A percentile compares a stretch with the other conserved stretches of the same genome.
phyloP scores from a whole-genome alignment of 2,797 vertebrate species.

The Eulemur rubriventer region DNA sequence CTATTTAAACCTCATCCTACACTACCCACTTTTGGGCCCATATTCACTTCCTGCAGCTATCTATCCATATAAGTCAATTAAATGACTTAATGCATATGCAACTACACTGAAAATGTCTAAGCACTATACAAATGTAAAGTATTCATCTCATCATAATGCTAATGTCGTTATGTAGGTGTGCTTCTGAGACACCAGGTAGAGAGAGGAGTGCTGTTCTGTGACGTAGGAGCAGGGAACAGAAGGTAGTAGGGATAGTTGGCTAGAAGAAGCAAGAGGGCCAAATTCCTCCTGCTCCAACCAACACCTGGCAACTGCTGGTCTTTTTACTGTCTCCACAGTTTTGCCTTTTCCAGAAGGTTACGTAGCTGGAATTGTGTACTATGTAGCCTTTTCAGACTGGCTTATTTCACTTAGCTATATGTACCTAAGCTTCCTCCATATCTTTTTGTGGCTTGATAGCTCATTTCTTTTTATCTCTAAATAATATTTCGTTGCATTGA shows the following conservation, averaged over 20 bases:
- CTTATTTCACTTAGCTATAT: no score
- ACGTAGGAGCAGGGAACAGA: neutral
- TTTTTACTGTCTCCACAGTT: neutral
- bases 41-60: neutral
- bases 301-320: neutral
- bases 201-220: neutral
- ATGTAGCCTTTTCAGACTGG: no score
- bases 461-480: neutral
- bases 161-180: neutral
- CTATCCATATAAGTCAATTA: neutral
- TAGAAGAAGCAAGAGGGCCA: neutral
- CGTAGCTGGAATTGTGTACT: no score
- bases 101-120: neutral
- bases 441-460: neutral
- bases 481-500: neutral
- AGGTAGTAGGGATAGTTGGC: neutral
- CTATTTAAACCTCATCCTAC: neutral
- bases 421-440: no score
- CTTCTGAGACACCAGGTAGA: neutral
- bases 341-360: no score
- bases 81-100: neutral
- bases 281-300: neutral
- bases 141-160: neutral
- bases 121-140: neutral
- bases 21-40: neutral